phyloP scores from a whole-genome alignment of 1,140 invertebrate species.

The Drosophila melanica region DNA sequence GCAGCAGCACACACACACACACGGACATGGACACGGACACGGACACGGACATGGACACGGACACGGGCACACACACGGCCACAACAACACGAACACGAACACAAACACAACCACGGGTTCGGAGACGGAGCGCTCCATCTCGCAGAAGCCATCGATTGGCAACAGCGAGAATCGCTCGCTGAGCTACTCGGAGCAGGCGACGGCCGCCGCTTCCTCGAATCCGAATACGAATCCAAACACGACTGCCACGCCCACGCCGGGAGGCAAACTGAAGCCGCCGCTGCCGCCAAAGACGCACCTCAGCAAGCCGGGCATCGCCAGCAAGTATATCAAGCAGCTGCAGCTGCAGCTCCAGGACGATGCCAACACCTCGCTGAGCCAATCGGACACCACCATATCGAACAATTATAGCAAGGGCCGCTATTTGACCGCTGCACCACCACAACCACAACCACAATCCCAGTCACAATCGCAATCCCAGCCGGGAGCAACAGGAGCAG shows the following conservation, averaged over 20 bases:
- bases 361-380: conserved; percentile 76
- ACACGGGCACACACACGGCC: conserved; percentile 11
- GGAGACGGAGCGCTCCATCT: conserved; percentile 90
- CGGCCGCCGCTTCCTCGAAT: background rate
- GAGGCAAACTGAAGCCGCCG: conserved; percentile 56
- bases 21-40: too few species aligned
- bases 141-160: conserved; percentile 85
- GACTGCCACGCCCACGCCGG: background rate
- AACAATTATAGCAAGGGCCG: conserved; percentile 74
- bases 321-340: conserved; percentile 75
- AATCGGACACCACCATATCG: conserved; percentile 81
- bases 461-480: too few species aligned
- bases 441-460: background rate
- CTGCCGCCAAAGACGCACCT: conserved; percentile 71
- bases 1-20: conserved; percentile 52
- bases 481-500: background rate
- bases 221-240: too few species aligned
- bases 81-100: conserved; percentile 12
- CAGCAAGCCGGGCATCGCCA: conserved; percentile 57
- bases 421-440: conserved; percentile 48
- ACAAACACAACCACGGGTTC: conserved; percentile 87
- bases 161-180: conserved; percentile 79
- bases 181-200: conserved; percentile 68
- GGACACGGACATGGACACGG: too few species aligned
- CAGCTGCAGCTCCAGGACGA: conserved; percentile 76